Conservation (phyloP, 2,888 invertebrate genomes). For the Aricia artaxerxes region DNA sequence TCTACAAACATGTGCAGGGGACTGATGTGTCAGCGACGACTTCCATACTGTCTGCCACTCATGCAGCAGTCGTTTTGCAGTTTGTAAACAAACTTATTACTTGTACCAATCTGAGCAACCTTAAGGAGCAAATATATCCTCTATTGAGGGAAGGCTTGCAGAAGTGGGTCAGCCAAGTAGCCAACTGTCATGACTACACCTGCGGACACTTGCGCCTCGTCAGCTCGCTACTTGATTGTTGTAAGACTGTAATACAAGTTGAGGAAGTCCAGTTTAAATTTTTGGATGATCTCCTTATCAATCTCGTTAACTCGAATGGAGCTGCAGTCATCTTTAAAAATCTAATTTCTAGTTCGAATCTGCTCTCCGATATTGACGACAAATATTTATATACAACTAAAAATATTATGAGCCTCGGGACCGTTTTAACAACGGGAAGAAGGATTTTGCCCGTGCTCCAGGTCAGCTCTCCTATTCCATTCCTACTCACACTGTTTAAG, state of each 20-base stretch:
- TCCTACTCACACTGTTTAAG: constrained; percentile 65
- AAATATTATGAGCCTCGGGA: constrained; percentile 63
- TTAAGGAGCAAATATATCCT: constrained; percentile 63
- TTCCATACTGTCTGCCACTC: constrained; percentile 77
- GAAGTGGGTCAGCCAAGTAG: constrained; percentile 75
- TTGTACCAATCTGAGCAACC: constrained; percentile 49
- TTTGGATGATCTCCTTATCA: constrained; percentile 55
- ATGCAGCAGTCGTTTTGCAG: constrained; percentile 79
- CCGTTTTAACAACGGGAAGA: constrained; percentile 57
- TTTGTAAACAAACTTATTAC: constrained; percentile 61
- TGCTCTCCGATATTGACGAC: constrained; percentile 63
- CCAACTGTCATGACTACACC: constrained; percentile 62
- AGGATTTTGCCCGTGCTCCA: constrained; percentile 67
- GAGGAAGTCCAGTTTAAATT: constrained; percentile 57
- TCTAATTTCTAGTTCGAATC: constrained; percentile 63
- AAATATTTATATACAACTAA: constrained; percentile 57
- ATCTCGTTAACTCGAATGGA: constrained; percentile 66
- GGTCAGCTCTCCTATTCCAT: constrained; percentile 62
- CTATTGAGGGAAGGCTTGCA: constrained; percentile 64
- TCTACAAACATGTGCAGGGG: constrained; percentile 81
- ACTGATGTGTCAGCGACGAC: constrained; percentile 72
- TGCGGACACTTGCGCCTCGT: constrained; percentile 67
- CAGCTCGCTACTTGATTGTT: constrained; percentile 65
- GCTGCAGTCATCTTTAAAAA: constrained; percentile 68
- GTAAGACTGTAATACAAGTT: constrained; percentile 56